Evolutionary conservation across 2,888 invertebrate species (phyloP), one percentile per base, ranked within the genome.

Genomic region (Aphidius colemani): DNA sequence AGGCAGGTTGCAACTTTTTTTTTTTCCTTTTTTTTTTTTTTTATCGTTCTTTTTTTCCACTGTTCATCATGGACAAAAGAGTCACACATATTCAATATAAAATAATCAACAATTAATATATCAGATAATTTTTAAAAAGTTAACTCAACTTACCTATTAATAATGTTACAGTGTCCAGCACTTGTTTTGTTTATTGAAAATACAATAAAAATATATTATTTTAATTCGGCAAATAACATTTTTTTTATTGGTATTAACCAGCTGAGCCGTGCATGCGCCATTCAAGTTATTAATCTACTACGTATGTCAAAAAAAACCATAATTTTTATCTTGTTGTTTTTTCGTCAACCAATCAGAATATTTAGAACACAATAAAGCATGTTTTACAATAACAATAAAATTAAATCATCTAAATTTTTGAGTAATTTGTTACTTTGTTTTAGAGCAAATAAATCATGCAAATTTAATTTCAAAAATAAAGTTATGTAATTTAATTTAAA

Each of bases 261-360:
- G 79, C 80, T 80, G 79, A 80, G 79, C 75, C 73, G 78, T 78
- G 75, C 74, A 72, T 77, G 77, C 79, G 80, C 81, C 80, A 81
- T 80, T 80, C 74, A 71, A 72, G 71, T 67, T 75, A 30, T 30
- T 30, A 75, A 76, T 72, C 68, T 66, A 72, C 77, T 70, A 71
- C 74, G 72, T 66, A 69, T 67, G 67, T 73, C 73, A 69, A 72
- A 67, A 59, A 30, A 30, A 30, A 18, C 13, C 13, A 18, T 2
- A 30, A 30, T 30, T 30, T 30, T 5, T 30, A 30, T 5, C 3
- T 30, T 30, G 13, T 18, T 18, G 13, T 30, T 30, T 30, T 30
- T 30, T 30, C 30, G 13, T 18, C 30, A 30, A 30, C 30, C 30
- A 30, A 30, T 30, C 30, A 30, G 30, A 30, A 30, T 30, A 30